phyloP scores from a whole-genome alignment of 2,113 vertebrate genomes.

The Aix galericulata region DNA sequence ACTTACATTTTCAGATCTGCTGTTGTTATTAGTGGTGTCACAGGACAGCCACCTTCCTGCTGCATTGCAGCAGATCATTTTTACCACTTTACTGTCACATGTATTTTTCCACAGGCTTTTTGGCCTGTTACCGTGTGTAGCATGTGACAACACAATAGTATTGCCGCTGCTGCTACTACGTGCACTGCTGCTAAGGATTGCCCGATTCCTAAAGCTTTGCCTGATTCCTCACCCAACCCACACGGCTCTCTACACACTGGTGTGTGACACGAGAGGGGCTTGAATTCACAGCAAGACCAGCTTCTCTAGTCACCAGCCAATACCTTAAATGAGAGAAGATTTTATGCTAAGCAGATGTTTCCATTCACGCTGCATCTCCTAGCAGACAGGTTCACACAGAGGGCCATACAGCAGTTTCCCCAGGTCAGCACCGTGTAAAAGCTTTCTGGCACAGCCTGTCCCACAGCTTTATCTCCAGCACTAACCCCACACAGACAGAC shows the following conservation, averaged over 20 bases:
- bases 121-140: not conserved
- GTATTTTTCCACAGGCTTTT: conserved; percentile 18
- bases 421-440: not conserved
- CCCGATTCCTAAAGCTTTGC: not conserved
- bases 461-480: not conserved
- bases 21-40: conserved; percentile 64
- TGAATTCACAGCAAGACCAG: rapidly evolving
- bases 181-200: not conserved
- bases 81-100: conserved; percentile 11
- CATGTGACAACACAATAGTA: not conserved
- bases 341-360: not conserved
- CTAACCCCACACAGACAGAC: not conserved
- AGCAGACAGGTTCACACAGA: not conserved
- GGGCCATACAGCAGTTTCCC: not conserved
- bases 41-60: conserved; percentile 42
- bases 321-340: not conserved
- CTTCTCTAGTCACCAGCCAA: not conserved
- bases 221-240: not conserved
- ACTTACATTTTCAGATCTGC: conserved; percentile 16
- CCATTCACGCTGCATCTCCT: not conserved
- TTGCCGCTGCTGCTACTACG: not conserved
- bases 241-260: rapidly evolving
- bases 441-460: not conserved
- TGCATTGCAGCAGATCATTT: conserved; percentile 32
- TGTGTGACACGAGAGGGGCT: not conserved